These are phyloP conservation scores for Shinisaurus crocodilurus DNA, from an alignment of 2,113 vertebrate species.

Conservation along the genomic window DNA sequence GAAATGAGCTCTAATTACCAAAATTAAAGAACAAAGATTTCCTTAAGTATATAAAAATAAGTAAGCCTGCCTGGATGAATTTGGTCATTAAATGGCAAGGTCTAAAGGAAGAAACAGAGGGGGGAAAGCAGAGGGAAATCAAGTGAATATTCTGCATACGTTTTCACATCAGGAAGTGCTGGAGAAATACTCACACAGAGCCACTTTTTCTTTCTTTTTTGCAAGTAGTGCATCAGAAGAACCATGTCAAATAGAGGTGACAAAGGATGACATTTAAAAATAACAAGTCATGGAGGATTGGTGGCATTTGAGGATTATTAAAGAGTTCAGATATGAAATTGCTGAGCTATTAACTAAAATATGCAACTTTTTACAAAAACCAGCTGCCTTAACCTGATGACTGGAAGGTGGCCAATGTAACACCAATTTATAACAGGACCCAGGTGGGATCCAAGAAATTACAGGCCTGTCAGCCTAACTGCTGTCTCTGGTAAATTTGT, in stretches of 20 bases:
- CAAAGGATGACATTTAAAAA: conserved; percentile 37
- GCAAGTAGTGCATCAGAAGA: not conserved
- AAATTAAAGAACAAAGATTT: not conserved
- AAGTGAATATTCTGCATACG: not conserved
- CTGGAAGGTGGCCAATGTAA: conserved; percentile 1
- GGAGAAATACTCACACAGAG: not conserved
- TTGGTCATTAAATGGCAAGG: not conserved
- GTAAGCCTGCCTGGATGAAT: not conserved
- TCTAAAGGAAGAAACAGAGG: not conserved
- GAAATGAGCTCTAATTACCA: not conserved
- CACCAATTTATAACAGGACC: not conserved
- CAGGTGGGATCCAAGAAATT: conserved; percentile 11
- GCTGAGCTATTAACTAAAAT: conserved; percentile 29
- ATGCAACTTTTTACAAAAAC: not conserved
- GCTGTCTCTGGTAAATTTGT: not conserved
- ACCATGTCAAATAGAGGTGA: conserved; percentile 23
- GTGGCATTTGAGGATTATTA: conserved; percentile 25
- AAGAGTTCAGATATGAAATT: conserved; percentile 12
- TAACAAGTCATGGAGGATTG: conserved; percentile 16
- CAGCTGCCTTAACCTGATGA: not conserved
- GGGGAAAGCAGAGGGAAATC: not conserved
- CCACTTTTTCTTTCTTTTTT: not conserved
- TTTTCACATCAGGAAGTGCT: not conserved
- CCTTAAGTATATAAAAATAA: not conserved
- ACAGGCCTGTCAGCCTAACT: not conserved